Evolutionary conservation across 2,797 vertebrate genomes (phyloP), one percentile per base, ranked within the genome.

Genomic region (Melanotaenia maccullochi): DNA sequence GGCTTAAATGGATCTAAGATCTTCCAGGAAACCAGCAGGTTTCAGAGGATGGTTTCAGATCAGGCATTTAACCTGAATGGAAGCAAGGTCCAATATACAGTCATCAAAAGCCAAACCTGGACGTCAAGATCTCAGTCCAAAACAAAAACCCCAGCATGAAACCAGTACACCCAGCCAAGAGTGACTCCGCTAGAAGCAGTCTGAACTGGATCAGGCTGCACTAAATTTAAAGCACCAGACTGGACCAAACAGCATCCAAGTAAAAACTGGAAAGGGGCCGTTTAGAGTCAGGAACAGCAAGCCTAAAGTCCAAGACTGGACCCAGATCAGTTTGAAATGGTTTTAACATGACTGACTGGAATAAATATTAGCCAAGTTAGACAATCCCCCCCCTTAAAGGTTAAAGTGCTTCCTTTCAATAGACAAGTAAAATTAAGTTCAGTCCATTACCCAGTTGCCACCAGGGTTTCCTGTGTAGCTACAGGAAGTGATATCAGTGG

Each of bases 351-450:
- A 47, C n/a, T n/a, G 60, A 47, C n/a, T 20, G 57, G 38, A 42
- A 36, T 33, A 60, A 57, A 57, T 28, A 30, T 30, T 58, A 64
- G 47, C 24, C 30, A 2, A 67, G 36, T 42, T 25, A 42, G 36
- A 35, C 9, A 6, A 3, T n/a, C 18, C 52, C 9, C 35, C 35
- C 8, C 9, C 8, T 71, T n/a, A 30, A 54, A 52, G 22, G 55
- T 60, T 93, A 91, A 93, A 91, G 91, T 91, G 91, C 87, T 66
- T 76, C 61, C 62, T 75, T 73, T 77, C 72, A 79, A 85, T 82
- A 72, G 4, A 60, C 82, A 75, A 75, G 70, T 55, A 81, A 73
- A 70, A 71, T 20, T 18, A 36, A 65, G 24, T 54, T 80, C 38
- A 63, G 18, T 44, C 55, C 0, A 52, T 69, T 68, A 79, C 67